Conservation (phyloP, 2,888 invertebrate species). For the Dynastes tityus region DNA sequence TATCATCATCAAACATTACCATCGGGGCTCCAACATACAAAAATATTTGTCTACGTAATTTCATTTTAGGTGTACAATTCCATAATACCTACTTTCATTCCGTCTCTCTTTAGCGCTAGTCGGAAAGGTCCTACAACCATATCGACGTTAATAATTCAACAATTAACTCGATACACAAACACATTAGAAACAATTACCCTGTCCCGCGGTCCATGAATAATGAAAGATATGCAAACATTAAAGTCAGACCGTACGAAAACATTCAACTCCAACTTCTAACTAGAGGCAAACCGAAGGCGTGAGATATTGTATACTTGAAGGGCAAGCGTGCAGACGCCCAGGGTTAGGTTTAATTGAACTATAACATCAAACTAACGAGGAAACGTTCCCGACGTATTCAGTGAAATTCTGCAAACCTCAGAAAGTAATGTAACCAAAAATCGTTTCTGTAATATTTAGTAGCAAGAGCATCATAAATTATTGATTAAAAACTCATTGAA, state of each 20-base stretch:
- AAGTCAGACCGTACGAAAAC: slow-evolving; percentile 49
- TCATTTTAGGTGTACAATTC: slow-evolving; percentile 32
- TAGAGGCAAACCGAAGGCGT: slow-evolving; percentile 18
- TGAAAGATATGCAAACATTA: slow-evolving; percentile 53
- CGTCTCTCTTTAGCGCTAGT: neutral
- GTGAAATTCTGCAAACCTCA: no score
- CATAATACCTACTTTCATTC: neutral
- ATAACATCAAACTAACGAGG: slow-evolving; percentile 27
- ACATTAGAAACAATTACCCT: slow-evolving; percentile 53
- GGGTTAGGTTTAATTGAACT: slow-evolving; percentile 35
- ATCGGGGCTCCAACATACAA: slow-evolving; percentile 14
- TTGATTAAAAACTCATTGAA: no score
- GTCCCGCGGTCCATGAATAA: slow-evolving; percentile 50
- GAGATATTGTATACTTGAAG: slow-evolving; percentile 24
- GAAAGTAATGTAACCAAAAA: no score
- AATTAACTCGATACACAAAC: slow-evolving; percentile 54
- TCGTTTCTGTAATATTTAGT: no score
- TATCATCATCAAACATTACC: slow-evolving; percentile 21
- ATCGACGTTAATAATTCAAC: slow-evolving; percentile 52
- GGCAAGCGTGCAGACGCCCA: slow-evolving; percentile 4
- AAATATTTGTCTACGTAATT: slow-evolving; percentile 40
- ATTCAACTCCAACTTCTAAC: slow-evolving; percentile 42
- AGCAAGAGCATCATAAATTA: no score
- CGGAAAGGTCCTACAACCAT: slow-evolving; percentile 35
- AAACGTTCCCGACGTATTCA: neutral